Evolutionary conservation across 1,140 invertebrate genomes (phyloP), one percentile per base, ranked within the genome.

Genomic region (Bactericera cockerelli): DNA sequence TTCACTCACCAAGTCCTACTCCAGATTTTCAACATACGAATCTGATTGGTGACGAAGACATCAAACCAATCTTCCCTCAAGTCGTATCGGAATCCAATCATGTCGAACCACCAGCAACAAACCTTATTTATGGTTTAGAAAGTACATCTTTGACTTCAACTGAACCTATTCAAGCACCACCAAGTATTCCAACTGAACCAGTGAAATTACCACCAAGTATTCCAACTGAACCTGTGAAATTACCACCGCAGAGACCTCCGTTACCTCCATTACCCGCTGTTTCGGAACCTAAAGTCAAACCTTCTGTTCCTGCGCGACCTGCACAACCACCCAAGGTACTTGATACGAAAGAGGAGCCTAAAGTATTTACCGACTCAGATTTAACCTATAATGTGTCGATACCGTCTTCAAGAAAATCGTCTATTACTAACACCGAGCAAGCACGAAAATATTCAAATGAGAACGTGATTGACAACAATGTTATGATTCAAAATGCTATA

Each of bases 1-100:
- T 84, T 19, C 84, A 87, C 67, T 87, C 87, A 1, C 86, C 87
- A 1, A 88, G 85, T 63, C 87, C 87, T 1, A 90, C 87, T 1
- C 87, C 87, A 0, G 84, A 88, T 36, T 74, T 56, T 19, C 62
- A 65, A 61, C 64, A 65, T 54, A 49, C 59, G 25, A 64, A 67
- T 49, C 24, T 68, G n/a, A 56, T 69, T 31, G 67, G 67, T 11
- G 65, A 65, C 58, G 64, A 65, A 14, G 67, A 67, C 26, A 62
- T 66, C 39, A 67, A 36, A 65, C 64, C 56, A 33, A 36, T 26
- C 21, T 26, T 57, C 26, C 31, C 31, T 14, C 26, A 57, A 14
- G 6, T 28, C 68, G 63, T 56, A 65, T 16, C 55, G 64, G 3
- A 58, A 65, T 39, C 65, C 62, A 38, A 49, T n/a, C 42, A 49